These are phyloP conservation scores for Dermolepida albohirtum DNA, from an alignment of 2,888 invertebrate species.

Conservation along the genomic window DNA sequence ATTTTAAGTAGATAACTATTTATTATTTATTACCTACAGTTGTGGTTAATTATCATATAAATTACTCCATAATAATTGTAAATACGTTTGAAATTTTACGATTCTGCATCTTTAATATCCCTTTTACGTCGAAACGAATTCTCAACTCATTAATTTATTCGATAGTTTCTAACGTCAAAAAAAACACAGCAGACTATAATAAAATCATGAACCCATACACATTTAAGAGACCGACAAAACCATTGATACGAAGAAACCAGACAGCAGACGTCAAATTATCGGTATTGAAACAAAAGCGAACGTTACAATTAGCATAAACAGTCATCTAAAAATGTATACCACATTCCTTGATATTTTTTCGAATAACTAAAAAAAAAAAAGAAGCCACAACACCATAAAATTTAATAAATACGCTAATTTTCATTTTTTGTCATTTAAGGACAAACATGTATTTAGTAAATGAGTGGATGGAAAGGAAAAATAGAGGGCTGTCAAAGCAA, in stretches of 20 bases:
- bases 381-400: neutral
- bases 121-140: neutral
- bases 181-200: slow-evolving; percentile 26
- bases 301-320: slow-evolving; percentile 19
- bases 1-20: too few relatives aligned
- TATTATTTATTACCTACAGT: neutral
- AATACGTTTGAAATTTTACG: slow-evolving; percentile 9
- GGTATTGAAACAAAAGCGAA: slow-evolving; percentile 12
- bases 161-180: slow-evolving; percentile 4
- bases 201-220: slow-evolving; percentile 24
- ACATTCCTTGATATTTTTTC: too few relatives aligned
- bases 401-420: too few relatives aligned
- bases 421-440: too few relatives aligned
- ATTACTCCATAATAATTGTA: slow-evolving; percentile 2
- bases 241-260: slow-evolving; percentile 20
- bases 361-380: slow-evolving; percentile 8
- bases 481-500: slow-evolving; percentile 15
- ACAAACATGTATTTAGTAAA: too few relatives aligned
- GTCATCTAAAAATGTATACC: neutral
- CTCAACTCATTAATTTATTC: slow-evolving; percentile 25
- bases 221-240: slow-evolving; percentile 36
- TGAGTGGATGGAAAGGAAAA: too few relatives aligned
- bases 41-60: slow-evolving; percentile 20
- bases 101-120: neutral
- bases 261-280: slow-evolving; percentile 24